A percentile compares a stretch with the other conserved stretches of the same genome.
Evolutionary conservation across 2,797 vertebrate genomes (phyloP).

Genomic region (Ceyx erithaca): DNA sequence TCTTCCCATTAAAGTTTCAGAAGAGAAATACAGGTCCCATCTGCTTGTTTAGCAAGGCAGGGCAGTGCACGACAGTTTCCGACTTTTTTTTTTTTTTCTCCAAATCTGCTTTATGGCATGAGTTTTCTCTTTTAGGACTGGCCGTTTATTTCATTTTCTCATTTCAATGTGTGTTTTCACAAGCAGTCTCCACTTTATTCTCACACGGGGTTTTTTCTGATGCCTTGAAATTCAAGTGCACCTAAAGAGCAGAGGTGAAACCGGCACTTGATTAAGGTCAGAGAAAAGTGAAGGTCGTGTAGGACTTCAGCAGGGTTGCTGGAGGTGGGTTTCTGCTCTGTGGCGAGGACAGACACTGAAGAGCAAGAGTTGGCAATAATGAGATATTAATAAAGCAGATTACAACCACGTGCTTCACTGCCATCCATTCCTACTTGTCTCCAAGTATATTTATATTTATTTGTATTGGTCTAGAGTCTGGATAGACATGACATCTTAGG

Average conservation of each 20-base stretch:
- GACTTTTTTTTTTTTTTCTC: background rate
- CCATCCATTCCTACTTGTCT: background rate
- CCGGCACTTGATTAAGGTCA: background rate
- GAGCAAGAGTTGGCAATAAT: background rate
- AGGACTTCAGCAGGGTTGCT: background rate
- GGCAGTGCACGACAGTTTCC: background rate
- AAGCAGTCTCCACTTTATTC: background rate
- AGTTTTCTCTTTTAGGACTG: slow-evolving; percentile 3
- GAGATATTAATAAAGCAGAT: background rate
- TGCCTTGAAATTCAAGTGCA: background rate
- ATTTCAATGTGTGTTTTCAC: background rate
- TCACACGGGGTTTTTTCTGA: background rate
- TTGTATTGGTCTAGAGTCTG: background rate
- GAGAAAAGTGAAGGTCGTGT: background rate
- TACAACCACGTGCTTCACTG: background rate
- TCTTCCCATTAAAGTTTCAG: slow-evolving; percentile 57
- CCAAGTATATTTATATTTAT: background rate
- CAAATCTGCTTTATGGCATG: slow-evolving; percentile 7
- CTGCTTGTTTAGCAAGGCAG: slow-evolving; percentile 58
- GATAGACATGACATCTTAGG: background rate
- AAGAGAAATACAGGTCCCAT: slow-evolving; percentile 45
- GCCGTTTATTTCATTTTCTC: slow-evolving; percentile 42
- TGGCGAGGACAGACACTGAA: background rate
- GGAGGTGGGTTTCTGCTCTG: background rate
- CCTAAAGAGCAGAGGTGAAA: background rate